phyloP scores from a whole-genome alignment of 2,888 invertebrate species.

The Clivina fossor region DNA sequence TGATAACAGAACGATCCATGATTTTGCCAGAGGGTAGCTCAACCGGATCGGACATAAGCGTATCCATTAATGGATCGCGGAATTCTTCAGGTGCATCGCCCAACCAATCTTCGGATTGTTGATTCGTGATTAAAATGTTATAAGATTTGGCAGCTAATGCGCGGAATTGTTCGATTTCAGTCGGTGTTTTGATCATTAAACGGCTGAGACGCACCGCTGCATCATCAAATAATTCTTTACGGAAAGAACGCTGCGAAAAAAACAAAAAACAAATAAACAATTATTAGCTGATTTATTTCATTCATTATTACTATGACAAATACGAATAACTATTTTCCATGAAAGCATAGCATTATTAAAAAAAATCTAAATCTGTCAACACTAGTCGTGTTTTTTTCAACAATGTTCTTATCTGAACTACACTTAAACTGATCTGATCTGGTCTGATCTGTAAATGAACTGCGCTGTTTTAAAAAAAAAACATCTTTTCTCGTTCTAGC shows the following conservation, averaged over 20 bases:
- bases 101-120: slow-evolving; percentile 87
- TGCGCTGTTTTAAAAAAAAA: too few species aligned
- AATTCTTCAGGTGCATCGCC: slow-evolving; percentile 97
- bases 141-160: slow-evolving; percentile 75
- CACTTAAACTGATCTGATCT: too few species aligned
- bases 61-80: slow-evolving; percentile 96
- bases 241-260: slow-evolving; percentile 80
- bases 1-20: slow-evolving; percentile 93
- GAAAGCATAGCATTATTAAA: too few species aligned
- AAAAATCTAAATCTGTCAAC: too few species aligned
- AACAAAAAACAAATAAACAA: slow-evolving; percentile 1
- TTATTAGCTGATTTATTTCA: too few species aligned
- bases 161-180: slow-evolving; percentile 84
- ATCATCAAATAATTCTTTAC: slow-evolving; percentile 88
- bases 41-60: slow-evolving; percentile 95
- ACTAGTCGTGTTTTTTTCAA: too few species aligned
- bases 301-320: slow-evolving; percentile 2
- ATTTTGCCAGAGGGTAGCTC: slow-evolving; percentile 83
- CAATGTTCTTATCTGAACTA: too few species aligned
- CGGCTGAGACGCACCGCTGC: slow-evolving; percentile 82
- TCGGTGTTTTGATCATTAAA: slow-evolving; percentile 78
- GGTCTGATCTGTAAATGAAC: too few species aligned
- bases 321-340: too few species aligned
- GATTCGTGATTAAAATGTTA: slow-evolving; percentile 77
- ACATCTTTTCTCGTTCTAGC: too few species aligned